Evolutionary conservation across 2,797 vertebrate species (phyloP).

Genomic region (Echiichthys vipera): DNA sequence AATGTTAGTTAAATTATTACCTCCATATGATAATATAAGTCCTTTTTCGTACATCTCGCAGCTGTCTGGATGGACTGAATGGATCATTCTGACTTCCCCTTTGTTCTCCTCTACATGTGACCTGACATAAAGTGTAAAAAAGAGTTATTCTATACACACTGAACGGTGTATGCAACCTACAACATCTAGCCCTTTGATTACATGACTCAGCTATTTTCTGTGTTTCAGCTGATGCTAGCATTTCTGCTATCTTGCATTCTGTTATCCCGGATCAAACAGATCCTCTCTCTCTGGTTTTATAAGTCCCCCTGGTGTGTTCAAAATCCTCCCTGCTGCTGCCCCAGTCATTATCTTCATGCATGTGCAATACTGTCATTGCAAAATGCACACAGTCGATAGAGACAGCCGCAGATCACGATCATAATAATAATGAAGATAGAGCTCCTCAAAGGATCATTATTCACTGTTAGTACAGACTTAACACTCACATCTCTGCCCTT

Average conservation of each 20-base stretch:
- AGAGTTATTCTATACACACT: background rate
- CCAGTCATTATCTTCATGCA: conserved; percentile 37
- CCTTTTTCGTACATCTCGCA: background rate
- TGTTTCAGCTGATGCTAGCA: conserved; percentile 64
- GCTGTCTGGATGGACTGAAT: conserved; percentile 1
- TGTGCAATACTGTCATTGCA: conserved; percentile 50
- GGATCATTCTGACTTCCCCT: conserved; percentile 4
- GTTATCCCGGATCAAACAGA: conserved; percentile 57
- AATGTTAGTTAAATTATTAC: background rate
- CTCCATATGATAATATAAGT: background rate
- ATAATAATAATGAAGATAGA: conserved; percentile 59
- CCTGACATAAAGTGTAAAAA: conserved; percentile 14
- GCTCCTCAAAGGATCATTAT: conserved; percentile 62
- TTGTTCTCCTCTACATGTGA: background rate
- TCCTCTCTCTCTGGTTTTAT: conserved; percentile 16
- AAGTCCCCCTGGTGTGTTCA: conserved; percentile 41
- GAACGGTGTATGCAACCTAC: conserved; percentile 1
- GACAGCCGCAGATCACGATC: conserved; percentile 49
- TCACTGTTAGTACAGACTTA: conserved; percentile 40
- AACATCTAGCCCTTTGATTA: conserved; percentile 40
- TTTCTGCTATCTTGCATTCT: conserved; percentile 55
- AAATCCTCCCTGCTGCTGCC: conserved; percentile 23
- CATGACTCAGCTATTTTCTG: conserved; percentile 29
- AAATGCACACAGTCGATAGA: conserved; percentile 55
- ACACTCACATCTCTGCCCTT: conserved; percentile 40